Evolutionary conservation across 2,888 invertebrate species (phyloP), one percentile per base, ranked within the genome.

Genomic region (Cephalotes varians): DNA sequence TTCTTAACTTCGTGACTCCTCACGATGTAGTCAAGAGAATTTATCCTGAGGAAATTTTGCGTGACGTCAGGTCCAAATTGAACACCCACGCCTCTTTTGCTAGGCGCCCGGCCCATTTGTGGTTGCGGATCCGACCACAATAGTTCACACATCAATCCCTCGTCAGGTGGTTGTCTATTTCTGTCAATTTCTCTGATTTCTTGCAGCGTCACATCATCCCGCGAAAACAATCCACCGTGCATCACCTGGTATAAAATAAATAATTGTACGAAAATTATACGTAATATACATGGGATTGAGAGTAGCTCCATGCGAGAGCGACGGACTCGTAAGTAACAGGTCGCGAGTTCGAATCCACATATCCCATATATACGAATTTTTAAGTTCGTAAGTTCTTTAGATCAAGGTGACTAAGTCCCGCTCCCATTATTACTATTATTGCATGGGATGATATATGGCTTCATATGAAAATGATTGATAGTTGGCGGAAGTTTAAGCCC

Each of bases 61-160:
- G 99, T 99, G 6, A 99, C 98, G 95, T 99, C 99, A 0, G 99
- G 99, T 1, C 99, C 99, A 95, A 99, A 99, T 95, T 99, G 99
- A 91, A 99, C 98, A 58, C 99, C 99, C 5, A 99, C 99, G 15
- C 99, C 99, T 85, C 99, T 96, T 95, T 99, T 99, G 87, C 99
- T 99, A 0, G 98, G 98, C 0, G 98, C 97, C 51, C 98, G 96
- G 0, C 99, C 99, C 76, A 94, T 93, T 95, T 97, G 97, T 10
- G 97, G 97, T 93, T 99, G 99, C 0, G 99, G 99, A 95, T 99
- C 99, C 0, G 99, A 99, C 99, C 99, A 99, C 25, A 99, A 95
- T 76, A 99, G 95, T 94, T 99, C 99, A 94, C 99, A 99, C 99
- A 99, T 99, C 9, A 95, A 92, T 93, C 99, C 99, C 92, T 98